Percentiles rank a stretch among this genome's conserved stretches.
Evolutionary conservation across 2,888 invertebrate species (phyloP).

Genomic region (Oxystoma pomonae): DNA sequence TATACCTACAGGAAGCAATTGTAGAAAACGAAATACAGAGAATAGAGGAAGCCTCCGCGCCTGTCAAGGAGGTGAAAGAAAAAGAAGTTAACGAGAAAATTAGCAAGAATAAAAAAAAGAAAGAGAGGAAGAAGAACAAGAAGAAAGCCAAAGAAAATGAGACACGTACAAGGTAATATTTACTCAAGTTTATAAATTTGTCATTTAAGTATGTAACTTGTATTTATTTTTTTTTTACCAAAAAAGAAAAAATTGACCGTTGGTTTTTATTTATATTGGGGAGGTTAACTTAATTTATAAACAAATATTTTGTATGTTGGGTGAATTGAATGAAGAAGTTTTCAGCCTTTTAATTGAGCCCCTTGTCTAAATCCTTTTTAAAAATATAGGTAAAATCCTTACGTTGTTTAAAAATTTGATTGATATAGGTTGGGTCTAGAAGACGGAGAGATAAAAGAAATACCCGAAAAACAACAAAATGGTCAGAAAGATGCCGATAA

Average conservation of each 20-base stretch:
- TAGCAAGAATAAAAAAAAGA: conserved; percentile 44
- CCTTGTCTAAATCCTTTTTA: too few relatives aligned
- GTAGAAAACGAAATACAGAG: not conserved
- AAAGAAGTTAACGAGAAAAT: conserved; percentile 36
- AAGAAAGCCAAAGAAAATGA: conserved; percentile 50
- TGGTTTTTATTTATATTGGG: too few relatives aligned
- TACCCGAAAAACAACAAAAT: conserved; percentile 46
- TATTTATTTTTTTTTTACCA: too few relatives aligned
- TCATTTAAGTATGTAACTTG: not conserved
- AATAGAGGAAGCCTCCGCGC: conserved; percentile 17
- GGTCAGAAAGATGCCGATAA: conserved; percentile 48
- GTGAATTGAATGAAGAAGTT: too few relatives aligned
- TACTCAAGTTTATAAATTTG: not conserved
- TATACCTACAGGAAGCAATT: conserved; percentile 4
- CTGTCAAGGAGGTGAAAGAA: conserved; percentile 30
- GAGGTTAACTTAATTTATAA: too few relatives aligned
- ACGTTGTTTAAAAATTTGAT: too few relatives aligned
- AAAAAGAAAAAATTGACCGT: too few relatives aligned
- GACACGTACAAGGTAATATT: conserved; percentile 32
- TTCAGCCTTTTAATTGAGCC: too few relatives aligned
- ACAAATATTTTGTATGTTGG: too few relatives aligned
- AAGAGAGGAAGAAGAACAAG: conserved; percentile 45
- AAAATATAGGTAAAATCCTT: too few relatives aligned
- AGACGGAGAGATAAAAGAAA: not conserved
- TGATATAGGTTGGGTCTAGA: not conserved